Percentiles rank a stretch among this genome's conserved stretches.
These are phyloP conservation scores for Zonitis immaculata DNA, from an alignment of 2,888 invertebrate genomes.

Conservation along the genomic window DNA sequence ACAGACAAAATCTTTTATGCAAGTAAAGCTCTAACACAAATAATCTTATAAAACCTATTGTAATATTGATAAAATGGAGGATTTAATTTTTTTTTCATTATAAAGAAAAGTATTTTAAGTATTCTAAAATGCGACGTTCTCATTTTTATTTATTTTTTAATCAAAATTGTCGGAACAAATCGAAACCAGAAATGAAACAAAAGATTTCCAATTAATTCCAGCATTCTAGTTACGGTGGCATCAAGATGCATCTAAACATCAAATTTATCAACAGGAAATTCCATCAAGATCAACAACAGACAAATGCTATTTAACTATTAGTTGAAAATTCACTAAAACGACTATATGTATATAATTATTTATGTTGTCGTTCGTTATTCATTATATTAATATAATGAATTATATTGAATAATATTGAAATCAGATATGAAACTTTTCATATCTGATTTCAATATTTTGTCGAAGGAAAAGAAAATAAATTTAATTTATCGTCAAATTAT, in stretches of 20 bases:
- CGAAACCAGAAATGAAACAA: background rate
- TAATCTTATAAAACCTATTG: background rate
- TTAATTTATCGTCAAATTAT: background rate
- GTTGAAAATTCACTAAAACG: background rate
- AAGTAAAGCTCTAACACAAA: background rate
- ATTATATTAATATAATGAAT: background rate
- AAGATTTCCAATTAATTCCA: constrained; percentile 1
- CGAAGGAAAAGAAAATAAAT: background rate
- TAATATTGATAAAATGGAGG: background rate
- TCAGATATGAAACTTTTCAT: too few relatives aligned
- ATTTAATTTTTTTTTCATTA: background rate
- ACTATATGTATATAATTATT: too few relatives aligned
- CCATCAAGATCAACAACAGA: background rate
- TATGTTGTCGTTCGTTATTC: background rate
- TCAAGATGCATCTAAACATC: constrained; percentile 2
- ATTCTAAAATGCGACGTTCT: background rate
- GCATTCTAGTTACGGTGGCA: background rate
- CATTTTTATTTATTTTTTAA: too few relatives aligned
- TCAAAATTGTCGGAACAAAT: background rate
- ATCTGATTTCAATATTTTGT: background rate
- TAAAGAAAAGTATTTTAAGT: background rate
- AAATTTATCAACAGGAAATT: constrained; percentile 4
- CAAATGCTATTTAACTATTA: constrained; percentile 1
- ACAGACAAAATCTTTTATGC: background rate
- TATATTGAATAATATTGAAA: too few relatives aligned